Conservation (phyloP, 2,113 vertebrate genomes). For the Sorex fumeus region DNA sequence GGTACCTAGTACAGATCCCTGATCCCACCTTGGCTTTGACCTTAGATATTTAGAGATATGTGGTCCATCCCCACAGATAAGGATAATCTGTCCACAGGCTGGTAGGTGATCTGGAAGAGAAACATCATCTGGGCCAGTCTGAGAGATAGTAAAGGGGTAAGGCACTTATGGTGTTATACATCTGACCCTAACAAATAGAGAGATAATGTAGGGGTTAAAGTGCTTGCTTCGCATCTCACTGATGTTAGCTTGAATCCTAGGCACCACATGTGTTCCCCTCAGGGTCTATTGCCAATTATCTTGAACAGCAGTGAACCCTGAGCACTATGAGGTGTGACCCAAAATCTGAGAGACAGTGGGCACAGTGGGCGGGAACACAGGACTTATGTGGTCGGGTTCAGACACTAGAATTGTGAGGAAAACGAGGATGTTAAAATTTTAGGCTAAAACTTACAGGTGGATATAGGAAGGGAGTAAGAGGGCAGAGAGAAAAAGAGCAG, state of each 20-base stretch:
- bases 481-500: not conserved
- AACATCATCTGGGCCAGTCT: not conserved
- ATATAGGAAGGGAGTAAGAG: not conserved
- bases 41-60: not conserved
- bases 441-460: not conserved
- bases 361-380: not conserved
- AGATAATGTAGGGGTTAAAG: no score
- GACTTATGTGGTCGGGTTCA: not conserved
- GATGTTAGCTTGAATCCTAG: no score
- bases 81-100: not conserved
- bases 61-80: not conserved
- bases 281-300: no score
- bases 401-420: not conserved
- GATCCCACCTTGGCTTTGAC: not conserved
- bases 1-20: no score
- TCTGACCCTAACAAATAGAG: no score
- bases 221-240: no score
- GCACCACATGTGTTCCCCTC: no score
- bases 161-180: no score
- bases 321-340: no score
- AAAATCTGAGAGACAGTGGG: no score
- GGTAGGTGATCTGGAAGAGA: not conserved
- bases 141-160: no score
- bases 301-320: no score
- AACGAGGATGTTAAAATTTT: not conserved